Evolutionary conservation across 2,797 vertebrate species (phyloP).

Genomic region (Borostomias antarcticus): DNA sequence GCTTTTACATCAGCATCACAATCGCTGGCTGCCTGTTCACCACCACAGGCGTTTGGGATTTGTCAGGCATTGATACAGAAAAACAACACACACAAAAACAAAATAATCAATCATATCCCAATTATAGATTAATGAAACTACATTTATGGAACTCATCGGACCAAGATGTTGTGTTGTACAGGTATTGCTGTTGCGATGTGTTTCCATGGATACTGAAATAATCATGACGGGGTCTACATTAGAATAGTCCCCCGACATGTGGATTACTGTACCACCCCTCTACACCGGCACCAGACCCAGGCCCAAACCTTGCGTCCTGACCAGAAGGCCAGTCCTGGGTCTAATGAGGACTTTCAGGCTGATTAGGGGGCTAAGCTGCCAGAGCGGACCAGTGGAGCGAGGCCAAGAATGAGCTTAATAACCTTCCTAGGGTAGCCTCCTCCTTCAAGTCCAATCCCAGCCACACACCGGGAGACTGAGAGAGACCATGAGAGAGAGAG

Average conservation of each 20-base stretch:
- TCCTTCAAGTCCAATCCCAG: slow-evolving; percentile 26
- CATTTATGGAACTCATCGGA: neutral
- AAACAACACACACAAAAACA: neutral
- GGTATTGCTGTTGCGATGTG: neutral
- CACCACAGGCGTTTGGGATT: slow-evolving; percentile 10
- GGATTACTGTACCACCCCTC: neutral
- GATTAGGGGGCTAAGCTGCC: slow-evolving; percentile 58
- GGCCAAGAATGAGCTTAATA: slow-evolving; percentile 38
- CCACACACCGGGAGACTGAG: slow-evolving; percentile 22
- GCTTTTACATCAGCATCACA: neutral
- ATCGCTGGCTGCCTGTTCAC: slow-evolving; percentile 7
- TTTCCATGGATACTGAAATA: no score
- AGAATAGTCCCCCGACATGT: neutral
- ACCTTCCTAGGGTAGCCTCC: slow-evolving; percentile 37
- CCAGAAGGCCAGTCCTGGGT: slow-evolving; percentile 17
- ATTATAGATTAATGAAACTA: neutral
- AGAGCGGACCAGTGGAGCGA: slow-evolving; percentile 44
- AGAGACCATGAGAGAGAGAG: neutral
- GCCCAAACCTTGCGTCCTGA: neutral
- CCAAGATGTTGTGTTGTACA: neutral
- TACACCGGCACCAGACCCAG: slow-evolving; percentile 6
- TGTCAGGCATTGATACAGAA: neutral
- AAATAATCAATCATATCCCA: neutral
- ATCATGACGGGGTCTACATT: neutral
- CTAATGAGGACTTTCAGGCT: slow-evolving; percentile 54